These are phyloP conservation scores for Leptarthrus brevirostris DNA, from an alignment of 2,888 invertebrate species.

Conservation along the genomic window DNA sequence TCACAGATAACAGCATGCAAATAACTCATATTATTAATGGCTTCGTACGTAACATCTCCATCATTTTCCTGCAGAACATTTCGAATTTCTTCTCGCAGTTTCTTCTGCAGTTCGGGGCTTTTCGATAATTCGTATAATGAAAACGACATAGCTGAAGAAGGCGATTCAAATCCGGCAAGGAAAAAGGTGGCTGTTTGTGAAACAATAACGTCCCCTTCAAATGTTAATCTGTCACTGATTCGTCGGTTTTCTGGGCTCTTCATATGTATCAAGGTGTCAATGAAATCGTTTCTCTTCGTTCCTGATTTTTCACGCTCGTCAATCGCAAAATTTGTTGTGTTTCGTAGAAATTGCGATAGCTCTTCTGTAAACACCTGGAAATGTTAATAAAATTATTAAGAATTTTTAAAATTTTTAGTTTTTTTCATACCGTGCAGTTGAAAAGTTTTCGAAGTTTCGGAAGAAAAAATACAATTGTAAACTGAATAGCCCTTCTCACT, in stretches of 20 bases:
- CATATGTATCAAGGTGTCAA: slow-evolving; percentile 69
- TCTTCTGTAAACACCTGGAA: slow-evolving; percentile 62
- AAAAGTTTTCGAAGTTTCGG: slow-evolving; percentile 64
- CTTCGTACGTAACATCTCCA: slow-evolving; percentile 26
- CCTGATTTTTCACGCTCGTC: slow-evolving; percentile 64
- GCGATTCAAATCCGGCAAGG: slow-evolving; percentile 64
- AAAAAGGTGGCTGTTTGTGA: slow-evolving; percentile 65
- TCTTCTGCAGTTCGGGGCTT: slow-evolving; percentile 8
- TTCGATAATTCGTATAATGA: slow-evolving; percentile 15
- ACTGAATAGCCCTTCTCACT: slow-evolving; percentile 62
- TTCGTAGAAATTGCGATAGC: slow-evolving; percentile 63
- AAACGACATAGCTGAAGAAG: slow-evolving; percentile 26
- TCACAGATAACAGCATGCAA: slow-evolving; percentile 59
- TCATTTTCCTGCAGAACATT: background rate
- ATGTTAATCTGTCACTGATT: slow-evolving; percentile 57
- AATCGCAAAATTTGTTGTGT: slow-evolving; percentile 66
- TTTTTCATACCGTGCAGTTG: slow-evolving; percentile 61
- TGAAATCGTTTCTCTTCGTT: slow-evolving; percentile 66
- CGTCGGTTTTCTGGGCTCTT: slow-evolving; percentile 58
- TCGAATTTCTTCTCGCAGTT: slow-evolving; percentile 35
- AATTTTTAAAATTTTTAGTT: slow-evolving; percentile 50
- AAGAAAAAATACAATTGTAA: slow-evolving; percentile 65
- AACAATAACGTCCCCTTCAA: no score
- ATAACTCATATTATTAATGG: slow-evolving; percentile 16
- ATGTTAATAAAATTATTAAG: background rate